phyloP scores from a whole-genome alignment of 1,140 invertebrate species.

The Drosophila melanogaster region DNA sequence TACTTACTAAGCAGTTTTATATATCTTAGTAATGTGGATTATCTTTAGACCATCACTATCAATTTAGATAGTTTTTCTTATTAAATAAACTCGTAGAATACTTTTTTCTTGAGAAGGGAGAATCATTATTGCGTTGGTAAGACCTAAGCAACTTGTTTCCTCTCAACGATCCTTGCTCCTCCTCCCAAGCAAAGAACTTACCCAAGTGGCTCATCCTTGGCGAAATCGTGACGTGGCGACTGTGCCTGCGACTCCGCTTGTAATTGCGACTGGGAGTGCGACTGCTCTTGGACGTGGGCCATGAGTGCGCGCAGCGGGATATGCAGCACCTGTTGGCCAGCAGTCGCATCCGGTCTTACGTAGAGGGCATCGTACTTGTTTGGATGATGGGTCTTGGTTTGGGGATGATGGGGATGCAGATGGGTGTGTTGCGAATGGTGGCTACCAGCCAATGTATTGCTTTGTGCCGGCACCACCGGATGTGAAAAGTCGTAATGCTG shows the following conservation, averaged over 20 bases:
- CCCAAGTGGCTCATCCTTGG: conserved; percentile 45
- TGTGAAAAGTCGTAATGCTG: conserved; percentile 48
- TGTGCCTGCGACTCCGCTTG: conserved; percentile 40
- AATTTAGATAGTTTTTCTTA: too few relatives aligned
- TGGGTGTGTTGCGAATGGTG: conserved; percentile 50
- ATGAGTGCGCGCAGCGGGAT: conserved; percentile 67
- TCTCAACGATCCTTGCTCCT: too few relatives aligned
- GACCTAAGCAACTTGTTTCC: too few relatives aligned
- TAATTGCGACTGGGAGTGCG: conserved; percentile 23
- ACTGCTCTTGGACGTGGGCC: conserved; percentile 54
- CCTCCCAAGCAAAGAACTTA: conserved; percentile 4
- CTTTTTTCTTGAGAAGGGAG: too few relatives aligned
- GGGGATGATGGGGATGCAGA: conserved; percentile 36
- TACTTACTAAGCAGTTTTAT: too few relatives aligned
- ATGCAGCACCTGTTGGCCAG: conserved; percentile 68
- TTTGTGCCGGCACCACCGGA: conserved; percentile 56
- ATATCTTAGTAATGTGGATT: too few relatives aligned
- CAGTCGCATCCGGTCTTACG: conserved; percentile 36
- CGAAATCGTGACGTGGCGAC: conserved; percentile 36
- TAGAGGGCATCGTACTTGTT: conserved; percentile 58
- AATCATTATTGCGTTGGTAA: too few relatives aligned
- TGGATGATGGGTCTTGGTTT: conserved; percentile 37
- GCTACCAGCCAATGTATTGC: conserved; percentile 64
- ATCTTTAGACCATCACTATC: too few relatives aligned
- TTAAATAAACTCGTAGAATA: too few relatives aligned